phyloP scores from a whole-genome alignment of 2,113 vertebrate genomes.

The Ginglymostoma cirratum region DNA sequence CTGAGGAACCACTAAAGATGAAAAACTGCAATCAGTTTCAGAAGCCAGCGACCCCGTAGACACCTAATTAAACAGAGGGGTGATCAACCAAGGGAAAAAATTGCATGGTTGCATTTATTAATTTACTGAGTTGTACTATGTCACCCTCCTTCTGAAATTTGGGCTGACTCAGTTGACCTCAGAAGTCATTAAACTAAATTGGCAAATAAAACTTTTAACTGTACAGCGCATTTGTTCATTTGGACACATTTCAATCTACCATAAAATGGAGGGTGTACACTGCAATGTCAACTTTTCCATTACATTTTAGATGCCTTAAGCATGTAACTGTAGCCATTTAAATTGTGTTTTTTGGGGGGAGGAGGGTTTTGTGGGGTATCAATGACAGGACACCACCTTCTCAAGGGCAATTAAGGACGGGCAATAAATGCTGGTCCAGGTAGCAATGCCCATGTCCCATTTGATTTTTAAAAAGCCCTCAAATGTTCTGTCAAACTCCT shows the following conservation, averaged over 20 bases:
- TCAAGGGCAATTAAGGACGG: too few relatives aligned
- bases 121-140: not conserved
- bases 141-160: too few relatives aligned
- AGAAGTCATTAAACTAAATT: not conserved
- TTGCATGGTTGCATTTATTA: not conserved
- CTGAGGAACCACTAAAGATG: not conserved
- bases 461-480: not conserved
- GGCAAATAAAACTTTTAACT: not conserved
- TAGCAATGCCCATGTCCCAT: not conserved
- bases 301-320: not conserved
- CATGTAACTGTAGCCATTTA: not conserved
- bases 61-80: not conserved
- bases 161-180: not conserved
- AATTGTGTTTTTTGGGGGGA: not conserved
- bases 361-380: not conserved
- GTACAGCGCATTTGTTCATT: not conserved
- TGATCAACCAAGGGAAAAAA: not conserved
- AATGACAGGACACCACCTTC: not conserved
- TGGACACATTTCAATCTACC: not conserved
- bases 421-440: not conserved
- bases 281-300: not conserved
- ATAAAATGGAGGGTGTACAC: not conserved
- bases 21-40: not conserved
- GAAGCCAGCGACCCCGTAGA: not conserved
- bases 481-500: not conserved